A percentile compares a stretch with the other conserved stretches of the same genome.
Evolutionary conservation across 2,797 vertebrate genomes (phyloP).

Genomic region (Pseudochaenichthys georgianus): DNA sequence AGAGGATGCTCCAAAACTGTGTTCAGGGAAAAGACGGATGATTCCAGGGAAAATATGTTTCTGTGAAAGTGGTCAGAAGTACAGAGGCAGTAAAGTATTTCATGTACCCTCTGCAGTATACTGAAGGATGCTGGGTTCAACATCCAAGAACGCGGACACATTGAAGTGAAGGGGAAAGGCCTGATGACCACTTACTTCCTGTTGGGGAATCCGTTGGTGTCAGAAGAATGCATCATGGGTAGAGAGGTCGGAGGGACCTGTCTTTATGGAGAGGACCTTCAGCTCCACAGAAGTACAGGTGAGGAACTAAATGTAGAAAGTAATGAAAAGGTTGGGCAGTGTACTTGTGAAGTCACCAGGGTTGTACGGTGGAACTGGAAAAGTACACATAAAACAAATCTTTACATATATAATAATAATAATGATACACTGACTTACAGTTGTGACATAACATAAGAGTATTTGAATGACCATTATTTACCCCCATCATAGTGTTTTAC

Average conservation of each 20-base stretch:
- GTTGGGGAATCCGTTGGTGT: conserved; percentile 73
- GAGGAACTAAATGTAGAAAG: neutral
- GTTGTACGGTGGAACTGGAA: too few species aligned
- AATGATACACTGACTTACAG: neutral
- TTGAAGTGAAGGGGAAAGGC: conserved; percentile 89
- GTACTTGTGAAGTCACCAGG: neutral
- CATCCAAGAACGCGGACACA: conserved; percentile 78
- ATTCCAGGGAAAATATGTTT: neutral
- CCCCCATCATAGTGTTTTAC: too few species aligned
- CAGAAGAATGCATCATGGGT: conserved; percentile 86
- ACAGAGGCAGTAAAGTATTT: too few species aligned
- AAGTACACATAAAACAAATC: neutral
- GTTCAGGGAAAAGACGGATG: neutral
- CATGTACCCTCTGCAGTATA: conserved; percentile 22
- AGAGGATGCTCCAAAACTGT: neutral
- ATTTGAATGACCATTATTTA: too few species aligned
- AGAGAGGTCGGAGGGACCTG: conserved; percentile 19
- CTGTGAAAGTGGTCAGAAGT: too few species aligned
- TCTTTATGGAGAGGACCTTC: conserved; percentile 49
- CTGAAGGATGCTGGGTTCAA: conserved; percentile 66
- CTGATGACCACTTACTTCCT: conserved; percentile 88
- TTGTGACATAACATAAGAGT: too few species aligned
- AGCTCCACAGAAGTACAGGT: conserved; percentile 18
- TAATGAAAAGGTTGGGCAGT: too few species aligned
- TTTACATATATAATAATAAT: too few species aligned